Evolutionary conservation across 2,797 vertebrate genomes (phyloP), one percentile per base, ranked within the genome.

Genomic region (Microcaecilia unicolor): DNA sequence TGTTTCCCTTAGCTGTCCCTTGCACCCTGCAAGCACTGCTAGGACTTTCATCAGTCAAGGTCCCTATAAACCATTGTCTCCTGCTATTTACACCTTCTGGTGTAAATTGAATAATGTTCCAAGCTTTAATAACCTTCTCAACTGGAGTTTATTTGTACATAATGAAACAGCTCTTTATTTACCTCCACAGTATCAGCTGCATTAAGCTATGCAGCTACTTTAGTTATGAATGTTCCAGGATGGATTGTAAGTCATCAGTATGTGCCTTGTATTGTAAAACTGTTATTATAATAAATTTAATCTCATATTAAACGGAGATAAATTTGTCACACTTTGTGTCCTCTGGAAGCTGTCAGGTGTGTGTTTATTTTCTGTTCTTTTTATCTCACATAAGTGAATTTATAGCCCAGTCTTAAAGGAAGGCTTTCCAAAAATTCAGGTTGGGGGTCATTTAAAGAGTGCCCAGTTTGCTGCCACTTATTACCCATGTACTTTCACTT

Each of bases 211-310:
- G 70, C 45, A 17, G 50, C 57, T 66, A 59, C 72, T 72, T 26
- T 61, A 55, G 51, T 68, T 66, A 59, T 56, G 58, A 70, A 59
- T 70, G 57, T 69, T 75, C 51, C 51, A 63, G 68, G 62, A 61
- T 64, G 59, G 34, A 67, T 9, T 70, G 54, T 71, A 60, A 62
- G 53, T 61, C 53, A 62, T 69, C 56, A 64, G 53, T 67, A 66
- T 67, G 68, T 74, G 65, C 65, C 68, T 78, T 74, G 58, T 70
- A 58, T 56, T 60, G 64, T 80, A 58, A n/a, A 75, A 63, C 49
- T 65, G 45, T 69, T 59, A 63, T 39, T 70, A 55, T 66, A 70
- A 64, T 59, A 77, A 71, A 65, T 70, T 66, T 67, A 65, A 59
- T 58, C 69, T 54, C 46, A 59, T 26, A 62, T 67, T 55, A 61